A percentile compares a stretch with the other conserved stretches of the same genome.
phyloP scores from a whole-genome alignment of 2,888 invertebrate genomes.

The Thecophora atra region DNA sequence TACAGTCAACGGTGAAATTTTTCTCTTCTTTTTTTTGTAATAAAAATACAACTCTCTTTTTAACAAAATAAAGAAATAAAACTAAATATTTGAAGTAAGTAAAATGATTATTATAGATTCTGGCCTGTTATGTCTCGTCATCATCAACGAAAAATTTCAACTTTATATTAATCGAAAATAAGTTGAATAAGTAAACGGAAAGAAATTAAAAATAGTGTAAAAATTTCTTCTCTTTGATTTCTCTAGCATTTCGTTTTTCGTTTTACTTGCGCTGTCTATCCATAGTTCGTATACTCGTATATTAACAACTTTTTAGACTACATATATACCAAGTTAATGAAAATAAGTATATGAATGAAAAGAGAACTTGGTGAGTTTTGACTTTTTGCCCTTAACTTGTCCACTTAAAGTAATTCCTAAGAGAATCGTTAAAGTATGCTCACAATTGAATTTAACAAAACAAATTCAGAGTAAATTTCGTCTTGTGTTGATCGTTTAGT shows the following conservation, averaged over 20 bases:
- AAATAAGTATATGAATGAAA: constrained; percentile 26
- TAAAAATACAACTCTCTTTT: constrained; percentile 30
- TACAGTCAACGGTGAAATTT: constrained; percentile 41
- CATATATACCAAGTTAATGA: constrained; percentile 17
- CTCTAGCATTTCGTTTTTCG: constrained; percentile 27
- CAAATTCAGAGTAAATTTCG: constrained; percentile 42
- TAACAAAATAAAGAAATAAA: constrained; percentile 39
- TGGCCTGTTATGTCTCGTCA: constrained; percentile 35
- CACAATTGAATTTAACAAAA: constrained; percentile 44
- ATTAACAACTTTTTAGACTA: constrained; percentile 28
- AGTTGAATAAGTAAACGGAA: constrained; percentile 35
- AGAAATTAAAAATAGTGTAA: constrained; percentile 28
- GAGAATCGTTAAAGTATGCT: constrained; percentile 34
- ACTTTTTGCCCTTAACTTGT: constrained; percentile 31
- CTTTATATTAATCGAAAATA: constrained; percentile 43
- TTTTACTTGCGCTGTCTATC: constrained; percentile 28
- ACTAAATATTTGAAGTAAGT: constrained; percentile 45
- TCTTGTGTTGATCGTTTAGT: constrained; percentile 32
- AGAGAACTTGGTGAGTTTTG: constrained; percentile 35
- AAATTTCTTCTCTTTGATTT: constrained; percentile 32
- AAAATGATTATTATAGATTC: constrained; percentile 48
- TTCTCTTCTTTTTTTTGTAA: constrained; percentile 47
- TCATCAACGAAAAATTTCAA: constrained; percentile 28
- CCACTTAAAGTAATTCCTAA: constrained; percentile 31
- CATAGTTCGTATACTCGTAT: constrained; percentile 26